Percentiles rank a stretch among this genome's conserved stretches.
phyloP scores from a whole-genome alignment of 1,140 invertebrate genomes.

The Lucilia sericata region DNA sequence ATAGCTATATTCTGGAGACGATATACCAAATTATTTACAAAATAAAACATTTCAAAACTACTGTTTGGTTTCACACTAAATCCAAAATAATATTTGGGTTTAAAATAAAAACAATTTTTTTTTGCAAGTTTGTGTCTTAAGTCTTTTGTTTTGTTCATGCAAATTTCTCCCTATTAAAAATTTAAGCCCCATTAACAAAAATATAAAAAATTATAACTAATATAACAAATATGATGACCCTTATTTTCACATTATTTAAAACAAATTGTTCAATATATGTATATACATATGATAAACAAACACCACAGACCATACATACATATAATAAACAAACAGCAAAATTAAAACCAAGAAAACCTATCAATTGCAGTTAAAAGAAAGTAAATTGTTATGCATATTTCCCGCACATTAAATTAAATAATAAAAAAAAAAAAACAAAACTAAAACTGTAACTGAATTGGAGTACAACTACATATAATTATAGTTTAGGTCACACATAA shows the following conservation, averaged over 20 bases:
- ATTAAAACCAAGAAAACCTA: not conserved
- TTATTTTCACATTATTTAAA: not conserved
- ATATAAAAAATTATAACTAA: not conserved
- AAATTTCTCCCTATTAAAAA: not conserved
- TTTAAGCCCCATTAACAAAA: not conserved
- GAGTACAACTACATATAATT: conserved; percentile 32
- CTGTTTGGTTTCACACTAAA: no score
- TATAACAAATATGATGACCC: not conserved
- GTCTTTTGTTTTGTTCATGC: conserved; percentile 16
- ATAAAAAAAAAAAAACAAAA: not conserved
- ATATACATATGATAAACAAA: not conserved
- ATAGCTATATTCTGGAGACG: no score
- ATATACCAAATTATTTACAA: no score
- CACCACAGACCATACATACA: not conserved
- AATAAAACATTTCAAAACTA: no score
- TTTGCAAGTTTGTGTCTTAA: not conserved
- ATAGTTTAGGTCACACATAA: conserved; percentile 40
- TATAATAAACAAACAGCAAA: not conserved
- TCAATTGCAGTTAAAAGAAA: conserved; percentile 21
- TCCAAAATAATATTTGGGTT: no score
- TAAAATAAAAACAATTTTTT: no score
- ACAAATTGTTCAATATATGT: not conserved
- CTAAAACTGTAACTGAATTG: not conserved
- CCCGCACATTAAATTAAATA: conserved; percentile 12
- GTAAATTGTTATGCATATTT: conserved; percentile 42